Percentiles rank a stretch among this genome's conserved stretches.
These are phyloP conservation scores for Semaprochilodus insignis DNA, from an alignment of 2,797 vertebrate species.

Conservation along the genomic window DNA sequence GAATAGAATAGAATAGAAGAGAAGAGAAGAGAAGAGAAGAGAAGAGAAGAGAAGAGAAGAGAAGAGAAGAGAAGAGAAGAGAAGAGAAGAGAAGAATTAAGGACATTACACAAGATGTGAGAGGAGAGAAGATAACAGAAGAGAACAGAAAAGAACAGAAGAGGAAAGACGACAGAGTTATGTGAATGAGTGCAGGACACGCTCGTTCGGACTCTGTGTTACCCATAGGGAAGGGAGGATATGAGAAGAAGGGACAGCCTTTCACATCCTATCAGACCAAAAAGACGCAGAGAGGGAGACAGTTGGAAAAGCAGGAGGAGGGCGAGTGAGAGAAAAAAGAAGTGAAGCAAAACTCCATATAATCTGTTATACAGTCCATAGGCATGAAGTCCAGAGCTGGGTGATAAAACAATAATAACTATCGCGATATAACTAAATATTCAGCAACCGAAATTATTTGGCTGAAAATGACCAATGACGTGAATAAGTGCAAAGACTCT, in stretches of 20 bases:
- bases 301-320: not conserved
- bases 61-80: not conserved
- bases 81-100: conserved; percentile 8
- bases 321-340: not conserved
- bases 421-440: too few relatives aligned
- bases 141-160: not conserved
- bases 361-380: not conserved
- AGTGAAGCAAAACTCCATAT: too few relatives aligned
- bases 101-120: conserved; percentile 1
- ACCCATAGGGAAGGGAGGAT: conserved; percentile 21
- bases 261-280: conserved; percentile 37
- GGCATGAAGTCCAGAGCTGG: not conserved
- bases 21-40: not conserved
- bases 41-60: not conserved
- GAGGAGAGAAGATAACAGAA: not conserved
- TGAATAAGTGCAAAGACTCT: too few relatives aligned
- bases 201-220: conserved; percentile 30
- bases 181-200: conserved; percentile 39
- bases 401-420: too few relatives aligned
- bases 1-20: not conserved
- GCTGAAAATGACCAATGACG: too few relatives aligned
- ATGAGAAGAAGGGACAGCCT: conserved; percentile 30
- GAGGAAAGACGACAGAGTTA: not conserved
- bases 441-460: too few relatives aligned
- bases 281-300: conserved; percentile 4